Conservation (phyloP, 1,140 invertebrate species). For the Choristoneura fumiferana region DNA sequence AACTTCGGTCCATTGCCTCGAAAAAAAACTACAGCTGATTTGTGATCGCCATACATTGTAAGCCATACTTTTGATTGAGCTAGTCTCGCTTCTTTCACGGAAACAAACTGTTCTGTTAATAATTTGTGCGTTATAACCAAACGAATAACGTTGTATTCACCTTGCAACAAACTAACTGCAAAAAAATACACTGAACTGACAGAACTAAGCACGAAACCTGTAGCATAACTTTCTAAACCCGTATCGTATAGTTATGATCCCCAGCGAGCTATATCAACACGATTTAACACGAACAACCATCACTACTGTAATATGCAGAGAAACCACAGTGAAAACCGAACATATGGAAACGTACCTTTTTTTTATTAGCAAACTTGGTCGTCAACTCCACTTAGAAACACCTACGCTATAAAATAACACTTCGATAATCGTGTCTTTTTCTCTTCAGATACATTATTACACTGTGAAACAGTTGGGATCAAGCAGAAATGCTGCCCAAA, state of each 20-base stretch:
- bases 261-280: slow-evolving; percentile 3
- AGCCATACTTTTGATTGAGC: not conserved
- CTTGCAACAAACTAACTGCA: not conserved
- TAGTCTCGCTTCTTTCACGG: not conserved
- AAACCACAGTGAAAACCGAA: slow-evolving; percentile 24
- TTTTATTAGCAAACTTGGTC: slow-evolving; percentile 51
- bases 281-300: not conserved
- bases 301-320: not conserved
- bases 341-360: slow-evolving; percentile 59
- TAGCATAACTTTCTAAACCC: slow-evolving; percentile 14
- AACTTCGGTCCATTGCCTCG: not conserved
- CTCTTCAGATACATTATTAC: slow-evolving; percentile 76
- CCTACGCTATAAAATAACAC: slow-evolving; percentile 76
- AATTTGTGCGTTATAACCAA: not conserved
- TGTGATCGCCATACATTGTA: not conserved
- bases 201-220: not conserved
- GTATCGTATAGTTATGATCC: slow-evolving; percentile 1
- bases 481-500: slow-evolving; percentile 58
- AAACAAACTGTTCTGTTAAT: not conserved
- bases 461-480: slow-evolving; percentile 60
- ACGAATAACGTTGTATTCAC: not conserved
- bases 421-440: slow-evolving; percentile 71
- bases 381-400: slow-evolving; percentile 58
- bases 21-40: slow-evolving; percentile 14
- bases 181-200: slow-evolving; percentile 6